Conservation (phyloP, 2,888 invertebrate species). For the Acrobeloides nanus region DNA sequence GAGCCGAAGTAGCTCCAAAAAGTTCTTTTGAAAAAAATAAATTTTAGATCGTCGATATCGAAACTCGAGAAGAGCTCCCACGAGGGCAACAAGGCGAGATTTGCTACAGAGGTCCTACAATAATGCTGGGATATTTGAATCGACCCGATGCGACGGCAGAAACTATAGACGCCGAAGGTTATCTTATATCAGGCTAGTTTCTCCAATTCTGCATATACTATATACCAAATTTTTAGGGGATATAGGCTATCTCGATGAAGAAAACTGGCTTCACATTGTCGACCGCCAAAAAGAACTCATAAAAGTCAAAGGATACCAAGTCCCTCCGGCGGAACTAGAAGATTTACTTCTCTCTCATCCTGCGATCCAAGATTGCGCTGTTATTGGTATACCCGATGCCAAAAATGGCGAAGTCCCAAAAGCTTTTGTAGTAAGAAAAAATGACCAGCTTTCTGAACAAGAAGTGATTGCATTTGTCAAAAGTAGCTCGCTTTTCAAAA, state of each 20-base stretch:
- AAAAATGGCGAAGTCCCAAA: conserved; percentile 54
- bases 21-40: no score
- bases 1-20: no score
- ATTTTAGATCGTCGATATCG: conserved; percentile 48
- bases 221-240: no score
- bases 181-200: conserved; percentile 54
- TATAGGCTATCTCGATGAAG: no score
- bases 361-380: conserved; percentile 70
- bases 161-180: conserved; percentile 30
- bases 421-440: conserved; percentile 43
- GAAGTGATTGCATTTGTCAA: conserved; percentile 22
- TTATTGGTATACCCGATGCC: conserved; percentile 69
- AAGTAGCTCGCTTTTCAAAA: no score
- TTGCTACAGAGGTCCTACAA: conserved; percentile 26
- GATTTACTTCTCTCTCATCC: conserved; percentile 68
- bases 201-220: no score
- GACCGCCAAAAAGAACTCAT: conserved; percentile 49
- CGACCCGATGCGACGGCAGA: conserved; percentile 28
- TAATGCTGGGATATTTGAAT: conserved; percentile 66
- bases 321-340: conserved; percentile 81
- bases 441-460: conserved; percentile 16
- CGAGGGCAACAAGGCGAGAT: conserved; percentile 65
- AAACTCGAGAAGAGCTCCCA: conserved; percentile 52
- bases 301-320: conserved; percentile 55
- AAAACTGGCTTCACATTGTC: conserved; percentile 40